Evolutionary conservation across 1,140 invertebrate species (phyloP), one percentile per base, ranked within the genome.

Genomic region (Araneus ventricosus): DNA sequence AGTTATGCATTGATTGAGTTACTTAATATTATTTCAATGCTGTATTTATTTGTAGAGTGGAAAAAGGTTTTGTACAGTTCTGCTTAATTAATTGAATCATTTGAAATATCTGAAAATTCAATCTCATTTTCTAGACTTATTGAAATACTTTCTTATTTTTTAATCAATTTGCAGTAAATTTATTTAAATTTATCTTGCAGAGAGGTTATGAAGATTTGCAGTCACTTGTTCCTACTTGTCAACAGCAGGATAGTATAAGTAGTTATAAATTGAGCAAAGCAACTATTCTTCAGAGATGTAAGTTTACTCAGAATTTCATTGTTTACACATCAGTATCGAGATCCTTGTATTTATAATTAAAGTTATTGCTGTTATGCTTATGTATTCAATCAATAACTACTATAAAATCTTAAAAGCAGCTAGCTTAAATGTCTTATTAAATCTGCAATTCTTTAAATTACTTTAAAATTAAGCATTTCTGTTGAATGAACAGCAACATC

Each of bases 221-320:
- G 96, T 97, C 98, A 94, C 95, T 99, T 94, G 98, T 99, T 7
- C 99, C 99, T 3, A 98, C 97, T 82, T 99, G 98, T 95, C 97
- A 97, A 95, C 97, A 98, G 95, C 96, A 97, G 52, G 97, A 97
- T 86, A 97, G 98, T 95, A 97, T 98, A 59, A 63, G 93, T 94
- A 96, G 98, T 93, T 98, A 99, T 95, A 99, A 99, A 96, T 96
- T 99, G 45, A 99, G 98, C 95, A 99, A 99, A 96, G 99, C 99
- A 30, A 98, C 98, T 82, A 98, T 99, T 87, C 96, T 99, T 37
- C 98, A 99, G 95, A 98, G 98, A 96, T 99, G 96, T 96, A 94
- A 95, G 95, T 94, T 34, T 97, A 90, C 37, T 10, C 8, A 10
- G 7, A 80, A 39, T 10, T 67, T 27, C 8, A 67, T 27, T 30